Evolutionary conservation across 2,888 invertebrate genomes (phyloP).

Genomic region (Acholoe squamosa): DNA sequence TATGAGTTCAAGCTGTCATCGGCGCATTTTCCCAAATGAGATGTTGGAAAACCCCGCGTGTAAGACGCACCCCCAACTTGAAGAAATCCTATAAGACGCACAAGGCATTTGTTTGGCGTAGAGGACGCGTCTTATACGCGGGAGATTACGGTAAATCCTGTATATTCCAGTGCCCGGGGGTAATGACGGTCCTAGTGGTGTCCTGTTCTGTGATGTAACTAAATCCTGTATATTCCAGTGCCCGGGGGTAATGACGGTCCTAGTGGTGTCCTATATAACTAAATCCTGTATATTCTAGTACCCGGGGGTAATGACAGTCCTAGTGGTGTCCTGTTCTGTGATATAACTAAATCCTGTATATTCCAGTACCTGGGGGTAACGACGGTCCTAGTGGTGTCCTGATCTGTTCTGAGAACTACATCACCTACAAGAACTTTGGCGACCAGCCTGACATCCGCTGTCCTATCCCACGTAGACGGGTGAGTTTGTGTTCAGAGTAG

Average conservation of each 20-base stretch:
- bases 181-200: slow-evolving; percentile 98
- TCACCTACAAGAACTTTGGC: slow-evolving; percentile 99
- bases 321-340: slow-evolving; percentile 98
- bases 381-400: slow-evolving; percentile 99
- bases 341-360: no score
- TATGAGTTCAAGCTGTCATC: no score
- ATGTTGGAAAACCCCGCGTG: no score
- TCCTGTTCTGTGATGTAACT: slow-evolving; percentile 99
- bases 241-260: slow-evolving; percentile 98
- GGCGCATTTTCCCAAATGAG: no score
- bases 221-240: slow-evolving; percentile 84
- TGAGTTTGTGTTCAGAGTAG: slow-evolving; percentile 72
- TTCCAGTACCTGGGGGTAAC: slow-evolving; percentile 91
- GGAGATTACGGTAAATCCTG: no score
- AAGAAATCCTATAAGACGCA: no score
- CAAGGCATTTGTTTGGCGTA: no score
- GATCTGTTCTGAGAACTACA: slow-evolving; percentile 99
- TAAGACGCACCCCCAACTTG: no score
- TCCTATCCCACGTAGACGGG: slow-evolving; percentile 96
- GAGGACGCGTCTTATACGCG: no score
- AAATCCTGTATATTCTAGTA: no score
- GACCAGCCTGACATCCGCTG: slow-evolving; percentile 98
- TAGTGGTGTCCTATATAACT: slow-evolving; percentile 98
- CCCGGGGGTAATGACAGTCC: slow-evolving; percentile 98
- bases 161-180: slow-evolving; percentile 90